Percentiles rank a stretch among this genome's conserved stretches.
phyloP scores from a whole-genome alignment of 2,113 vertebrate genomes.

The Tautogolabrus adspersus region DNA sequence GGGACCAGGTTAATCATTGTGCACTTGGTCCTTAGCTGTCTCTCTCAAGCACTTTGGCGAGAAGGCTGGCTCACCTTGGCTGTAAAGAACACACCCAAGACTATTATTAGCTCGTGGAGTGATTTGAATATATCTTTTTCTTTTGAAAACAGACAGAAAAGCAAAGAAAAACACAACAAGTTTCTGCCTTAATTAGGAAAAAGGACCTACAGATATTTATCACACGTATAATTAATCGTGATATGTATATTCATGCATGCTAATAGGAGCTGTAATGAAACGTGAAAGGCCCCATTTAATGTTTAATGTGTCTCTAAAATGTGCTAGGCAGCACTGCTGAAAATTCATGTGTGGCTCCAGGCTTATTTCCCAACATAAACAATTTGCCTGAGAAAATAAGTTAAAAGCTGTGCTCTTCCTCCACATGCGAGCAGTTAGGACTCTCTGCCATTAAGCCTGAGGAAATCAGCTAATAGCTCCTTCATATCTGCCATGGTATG shows the following conservation, averaged over 20 bases:
- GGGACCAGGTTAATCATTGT: constrained; percentile 79
- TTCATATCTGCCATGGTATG: constrained; percentile 61
- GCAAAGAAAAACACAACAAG: not conserved
- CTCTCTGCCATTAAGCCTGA: constrained; percentile 30
- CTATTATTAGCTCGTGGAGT: not conserved
- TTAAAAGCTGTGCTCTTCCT: constrained; percentile 48
- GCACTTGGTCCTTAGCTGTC: constrained; percentile 60
- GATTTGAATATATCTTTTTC: not conserved
- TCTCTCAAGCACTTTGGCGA: constrained; percentile 60
- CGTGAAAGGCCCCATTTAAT: constrained; percentile 59
- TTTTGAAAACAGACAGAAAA: not conserved
- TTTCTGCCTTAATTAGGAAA: constrained; percentile 5
- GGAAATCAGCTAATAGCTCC: constrained; percentile 61
- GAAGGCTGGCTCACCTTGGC: constrained; percentile 55
- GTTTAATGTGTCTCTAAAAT: constrained; percentile 58
- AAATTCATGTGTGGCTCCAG: constrained; percentile 55
- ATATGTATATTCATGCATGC: constrained; percentile 47
- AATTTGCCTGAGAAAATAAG: constrained; percentile 49
- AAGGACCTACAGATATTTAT: constrained; percentile 24
- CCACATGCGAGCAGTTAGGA: constrained; percentile 44
- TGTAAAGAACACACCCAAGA: constrained; percentile 10
- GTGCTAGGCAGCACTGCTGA: constrained; percentile 38
- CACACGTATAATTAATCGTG: constrained; percentile 42
- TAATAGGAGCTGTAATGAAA: constrained; percentile 57
- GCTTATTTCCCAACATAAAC: constrained; percentile 57